phyloP scores from a whole-genome alignment of 2,888 invertebrate genomes.

The Selenia dentaria region DNA sequence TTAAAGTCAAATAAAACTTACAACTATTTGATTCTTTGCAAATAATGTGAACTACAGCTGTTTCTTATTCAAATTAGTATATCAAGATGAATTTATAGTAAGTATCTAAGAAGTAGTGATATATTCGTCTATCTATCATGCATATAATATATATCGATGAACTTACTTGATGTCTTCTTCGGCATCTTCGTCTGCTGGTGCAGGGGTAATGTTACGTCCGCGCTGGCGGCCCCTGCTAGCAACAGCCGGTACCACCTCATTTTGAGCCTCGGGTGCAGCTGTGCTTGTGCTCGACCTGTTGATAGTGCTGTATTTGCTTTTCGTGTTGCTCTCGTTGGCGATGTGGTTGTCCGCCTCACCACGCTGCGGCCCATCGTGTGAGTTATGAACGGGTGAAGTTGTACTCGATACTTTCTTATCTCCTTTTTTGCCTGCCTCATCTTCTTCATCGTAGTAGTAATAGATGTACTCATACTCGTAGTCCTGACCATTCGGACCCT shows the following conservation, averaged over 20 bases:
- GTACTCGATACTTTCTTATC: slow-evolving; percentile 47
- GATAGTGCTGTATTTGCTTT: slow-evolving; percentile 83
- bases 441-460: slow-evolving; percentile 95
- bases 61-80: no score
- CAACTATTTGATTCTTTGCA: no score
- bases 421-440: slow-evolving; percentile 82
- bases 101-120: no score
- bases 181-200: slow-evolving; percentile 77
- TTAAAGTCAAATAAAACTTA: no score
- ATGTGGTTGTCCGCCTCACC: slow-evolving; percentile 73
- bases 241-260: slow-evolving; percentile 86
- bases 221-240: slow-evolving; percentile 73
- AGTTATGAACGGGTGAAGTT: slow-evolving; percentile 69
- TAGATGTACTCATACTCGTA: slow-evolving; percentile 97
- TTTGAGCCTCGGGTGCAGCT: slow-evolving; percentile 85
- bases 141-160: no score
- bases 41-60: no score
- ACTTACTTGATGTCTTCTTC: slow-evolving; percentile 75
- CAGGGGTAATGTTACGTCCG: slow-evolving; percentile 73
- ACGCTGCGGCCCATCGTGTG: slow-evolving; percentile 86
- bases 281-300: slow-evolving; percentile 72
- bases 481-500: slow-evolving; percentile 95
- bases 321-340: slow-evolving; percentile 69
- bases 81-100: no score
- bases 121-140: no score